A percentile compares a stretch with the other conserved stretches of the same genome.
These are phyloP conservation scores for Psilanteris sp. DNA, from an alignment of 1,140 invertebrate species.

Conservation along the genomic window DNA sequence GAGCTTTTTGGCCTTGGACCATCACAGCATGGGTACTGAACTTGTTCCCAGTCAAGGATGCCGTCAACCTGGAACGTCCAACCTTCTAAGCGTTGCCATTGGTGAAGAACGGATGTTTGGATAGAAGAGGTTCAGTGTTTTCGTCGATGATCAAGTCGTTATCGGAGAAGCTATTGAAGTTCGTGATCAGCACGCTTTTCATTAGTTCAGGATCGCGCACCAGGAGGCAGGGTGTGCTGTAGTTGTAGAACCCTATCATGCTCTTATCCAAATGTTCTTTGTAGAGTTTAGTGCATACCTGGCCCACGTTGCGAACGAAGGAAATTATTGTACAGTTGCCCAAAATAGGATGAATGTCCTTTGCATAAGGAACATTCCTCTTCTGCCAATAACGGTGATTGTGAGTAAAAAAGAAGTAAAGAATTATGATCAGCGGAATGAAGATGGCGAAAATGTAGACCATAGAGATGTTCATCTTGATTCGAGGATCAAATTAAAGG, in stretches of 20 bases:
- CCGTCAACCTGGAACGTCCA: constrained; percentile 23
- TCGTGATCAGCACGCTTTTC: constrained; percentile 69
- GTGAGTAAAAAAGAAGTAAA: constrained; percentile 60
- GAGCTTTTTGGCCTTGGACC: constrained; percentile 30
- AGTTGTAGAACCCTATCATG: constrained; percentile 70
- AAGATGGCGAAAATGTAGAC: no score
- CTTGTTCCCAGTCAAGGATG: constrained; percentile 54
- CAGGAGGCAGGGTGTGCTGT: constrained; percentile 66
- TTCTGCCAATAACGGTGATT: constrained; percentile 75
- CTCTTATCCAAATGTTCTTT: constrained; percentile 29
- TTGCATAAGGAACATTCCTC: constrained; percentile 71
- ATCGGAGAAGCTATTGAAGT: constrained; percentile 66
- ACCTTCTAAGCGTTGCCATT: constrained; percentile 56
- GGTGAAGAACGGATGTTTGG: constrained; percentile 68
- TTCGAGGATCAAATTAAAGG: no score
- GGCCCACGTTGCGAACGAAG: constrained; percentile 8
- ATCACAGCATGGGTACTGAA: constrained; percentile 38
- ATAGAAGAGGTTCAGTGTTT: constrained; percentile 55
- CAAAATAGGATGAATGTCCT: constrained; percentile 1
- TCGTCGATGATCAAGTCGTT: constrained; percentile 37
- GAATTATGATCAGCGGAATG: no score
- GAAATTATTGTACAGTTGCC: constrained; percentile 3
- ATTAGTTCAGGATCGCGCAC: constrained; percentile 72
- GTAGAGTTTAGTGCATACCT: constrained; percentile 45
- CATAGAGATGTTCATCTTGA: no score